Base-by-base conservation (phyloP, 2,113 vertebrate genomes). In the Numida meleagris region DNA sequence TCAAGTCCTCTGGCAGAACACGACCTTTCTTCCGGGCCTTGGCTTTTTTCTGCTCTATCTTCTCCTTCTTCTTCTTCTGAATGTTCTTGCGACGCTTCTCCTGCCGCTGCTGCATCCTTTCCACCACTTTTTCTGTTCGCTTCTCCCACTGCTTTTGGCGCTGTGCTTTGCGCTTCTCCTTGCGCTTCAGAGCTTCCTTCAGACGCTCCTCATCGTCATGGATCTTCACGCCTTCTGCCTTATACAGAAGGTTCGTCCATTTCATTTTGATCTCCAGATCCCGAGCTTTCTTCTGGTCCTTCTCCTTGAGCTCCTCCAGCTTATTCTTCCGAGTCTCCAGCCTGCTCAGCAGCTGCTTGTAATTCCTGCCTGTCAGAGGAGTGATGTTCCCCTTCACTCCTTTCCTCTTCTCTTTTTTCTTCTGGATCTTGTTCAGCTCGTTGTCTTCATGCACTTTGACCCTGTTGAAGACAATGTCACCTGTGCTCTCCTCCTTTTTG, bases 201-300 rank as follows among this genome's bases (percentile, higher is more conserved):
- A 99, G 98, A 59, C 98, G 98, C 31, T 86, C 96, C 93, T 99
- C 99, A 0, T 99, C 61, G 4, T 99, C 99, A 1, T 98, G 99
- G 80, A 99, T 98, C 90, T 98, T 98, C 88, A 99, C 90, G 0
- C 99, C 99, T 91, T 99, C 99, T 0, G 99, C 99, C 90, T 98
- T 99, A 51, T 99, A 99, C 14, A 99, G 98, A 68, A 97, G 82
- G 27, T 98, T 98, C 57, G 99, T 99, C 99, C 99, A 99, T 57
- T 96, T 98, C 73, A 99, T 98, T 96, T 98, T 99, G 59, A 97
- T 89, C 96, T 99, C 98, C 55, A 98, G 79, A 77, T 98, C 98
- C 6, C 40, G 83, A 27, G 99, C 99, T 90, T 98, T 98, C 55
- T 85, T 95, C 65, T 97, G 96, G 0, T 99, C 98, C 67, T 94